A percentile compares a stretch with the other conserved stretches of the same genome.
phyloP scores from a whole-genome alignment of 2,113 vertebrate species.

The Etheostoma spectabile region DNA sequence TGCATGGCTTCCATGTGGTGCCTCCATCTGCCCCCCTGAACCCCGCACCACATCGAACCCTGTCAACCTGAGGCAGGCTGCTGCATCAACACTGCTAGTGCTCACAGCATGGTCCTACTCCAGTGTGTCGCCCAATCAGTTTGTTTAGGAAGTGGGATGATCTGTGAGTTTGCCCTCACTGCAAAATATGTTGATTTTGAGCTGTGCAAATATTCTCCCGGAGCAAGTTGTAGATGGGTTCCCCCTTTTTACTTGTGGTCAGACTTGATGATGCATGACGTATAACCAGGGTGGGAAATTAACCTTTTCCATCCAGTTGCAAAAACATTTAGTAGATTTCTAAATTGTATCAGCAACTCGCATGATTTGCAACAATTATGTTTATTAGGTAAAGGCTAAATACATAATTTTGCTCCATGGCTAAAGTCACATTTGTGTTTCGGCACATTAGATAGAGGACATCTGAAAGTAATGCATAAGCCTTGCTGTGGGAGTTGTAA shows the following conservation, averaged over 20 bases:
- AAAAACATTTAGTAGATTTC: neutral
- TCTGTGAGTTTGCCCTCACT: slow-evolving; percentile 17
- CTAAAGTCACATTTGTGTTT: neutral
- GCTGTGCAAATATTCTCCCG: slow-evolving; percentile 14
- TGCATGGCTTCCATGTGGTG: slow-evolving; percentile 85
- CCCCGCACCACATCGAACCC: slow-evolving; percentile 45
- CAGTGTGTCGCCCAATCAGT: slow-evolving; percentile 34
- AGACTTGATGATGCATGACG: slow-evolving; percentile 50
- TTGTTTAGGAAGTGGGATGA: slow-evolving; percentile 37
- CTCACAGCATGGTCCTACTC: slow-evolving; percentile 69
- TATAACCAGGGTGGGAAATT: slow-evolving; percentile 53
- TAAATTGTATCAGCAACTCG: neutral
- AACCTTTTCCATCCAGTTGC: slow-evolving; percentile 22
- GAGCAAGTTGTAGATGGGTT: slow-evolving; percentile 23
- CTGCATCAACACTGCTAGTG: slow-evolving; percentile 56
- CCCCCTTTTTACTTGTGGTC: slow-evolving; percentile 13
- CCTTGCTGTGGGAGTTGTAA: neutral
- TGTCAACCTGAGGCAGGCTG: slow-evolving; percentile 51
- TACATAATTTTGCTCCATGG: neutral
- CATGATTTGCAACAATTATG: neutral
- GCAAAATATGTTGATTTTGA: slow-evolving; percentile 34
- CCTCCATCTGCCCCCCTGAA: slow-evolving; percentile 73
- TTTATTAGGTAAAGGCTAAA: neutral
- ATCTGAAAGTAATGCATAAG: neutral
- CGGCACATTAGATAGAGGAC: slow-evolving; percentile 3